Evolutionary conservation across 2,797 vertebrate genomes (phyloP), one percentile per base, ranked within the genome.

Genomic region (Chloroceryle inda): DNA sequence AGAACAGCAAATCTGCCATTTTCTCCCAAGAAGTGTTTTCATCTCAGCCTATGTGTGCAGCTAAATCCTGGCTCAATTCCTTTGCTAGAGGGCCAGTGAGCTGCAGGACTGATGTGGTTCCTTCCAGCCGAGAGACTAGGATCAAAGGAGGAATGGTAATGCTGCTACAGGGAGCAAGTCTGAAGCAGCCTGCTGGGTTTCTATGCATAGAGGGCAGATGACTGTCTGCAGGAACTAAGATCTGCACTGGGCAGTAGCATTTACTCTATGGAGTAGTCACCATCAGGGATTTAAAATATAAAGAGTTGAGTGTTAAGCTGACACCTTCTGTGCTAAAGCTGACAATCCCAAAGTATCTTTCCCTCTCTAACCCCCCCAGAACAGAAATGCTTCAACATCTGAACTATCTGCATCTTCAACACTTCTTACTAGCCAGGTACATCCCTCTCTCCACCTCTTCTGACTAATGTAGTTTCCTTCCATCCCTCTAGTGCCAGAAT

Each of bases 301-400:
- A 45, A 56, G 29, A 44, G 10, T 0, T 63, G 23, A 22, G 9
- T 50, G 12, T 13, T 16, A 13, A 31, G 17, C 49, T 69, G 31
- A 62, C 23, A 50, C 8, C 6, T 44, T 1, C 0, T 8, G 1
- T 13, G 19, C 24, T 29, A 69, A 19, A 63, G 55, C 38, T 8
- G 17, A 82, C 40, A 85, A 59, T 37, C 53, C 13, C n/a, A 21
- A 42, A 15, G 1, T 7, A 68, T 75, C 45, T 66, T 37, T 12
- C 29, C 10, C 14, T 8, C 45, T 84, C 44, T 20, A 14, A 7
- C 18, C 20, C 49, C 33, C 11, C n/a, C 10, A 55, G 22, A 59
- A 37, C 21, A 83, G 56, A 50, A 19, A 2, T 6, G 10, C 26
- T 78, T 55, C 49, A 37, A 20, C 13, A 31, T 9, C 55, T 56